Evolutionary conservation across 2,113 vertebrate species (phyloP).

Genomic region (Ramphastos sulfuratus): DNA sequence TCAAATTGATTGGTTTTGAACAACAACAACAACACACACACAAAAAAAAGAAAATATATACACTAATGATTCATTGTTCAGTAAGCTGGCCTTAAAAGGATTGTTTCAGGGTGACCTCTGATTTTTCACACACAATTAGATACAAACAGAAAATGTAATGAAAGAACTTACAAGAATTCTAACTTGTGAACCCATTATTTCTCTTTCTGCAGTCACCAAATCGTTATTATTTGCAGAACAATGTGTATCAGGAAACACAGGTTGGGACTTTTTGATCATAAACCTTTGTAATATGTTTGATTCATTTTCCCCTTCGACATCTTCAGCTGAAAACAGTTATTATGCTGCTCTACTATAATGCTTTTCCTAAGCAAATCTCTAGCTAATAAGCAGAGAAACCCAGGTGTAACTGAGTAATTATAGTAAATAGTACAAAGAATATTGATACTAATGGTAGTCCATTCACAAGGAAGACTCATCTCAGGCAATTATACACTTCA

Average conservation of each 20-base stretch:
- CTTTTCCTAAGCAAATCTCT: not conserved
- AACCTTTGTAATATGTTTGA: not conserved
- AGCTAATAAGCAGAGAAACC: not conserved
- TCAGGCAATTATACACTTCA: not conserved
- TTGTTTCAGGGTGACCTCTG: conserved; percentile 28
- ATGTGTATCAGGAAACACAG: not conserved
- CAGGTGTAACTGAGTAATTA: not conserved
- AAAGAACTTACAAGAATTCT: not conserved
- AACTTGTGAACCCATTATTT: conserved; percentile 38
- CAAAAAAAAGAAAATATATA: not conserved
- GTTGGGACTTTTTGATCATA: not conserved
- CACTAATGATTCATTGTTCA: conserved; percentile 22
- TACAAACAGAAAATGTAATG: conserved; percentile 17
- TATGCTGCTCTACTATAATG: not conserved
- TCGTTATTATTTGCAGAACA: conserved; percentile 14
- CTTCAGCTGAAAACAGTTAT: not conserved
- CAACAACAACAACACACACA: not conserved
- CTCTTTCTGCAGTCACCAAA: not conserved
- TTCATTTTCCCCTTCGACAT: not conserved
- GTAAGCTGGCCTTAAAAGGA: not conserved
- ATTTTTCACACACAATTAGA: conserved; percentile 44
- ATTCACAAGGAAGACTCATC: not conserved
- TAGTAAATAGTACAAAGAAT: not conserved
- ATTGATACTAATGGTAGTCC: not conserved
- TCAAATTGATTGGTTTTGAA: conserved; percentile 21